Evolutionary conservation across 1,140 invertebrate genomes (phyloP), one percentile per base, ranked within the genome.

Genomic region (Pseudomyrmex sp.): DNA sequence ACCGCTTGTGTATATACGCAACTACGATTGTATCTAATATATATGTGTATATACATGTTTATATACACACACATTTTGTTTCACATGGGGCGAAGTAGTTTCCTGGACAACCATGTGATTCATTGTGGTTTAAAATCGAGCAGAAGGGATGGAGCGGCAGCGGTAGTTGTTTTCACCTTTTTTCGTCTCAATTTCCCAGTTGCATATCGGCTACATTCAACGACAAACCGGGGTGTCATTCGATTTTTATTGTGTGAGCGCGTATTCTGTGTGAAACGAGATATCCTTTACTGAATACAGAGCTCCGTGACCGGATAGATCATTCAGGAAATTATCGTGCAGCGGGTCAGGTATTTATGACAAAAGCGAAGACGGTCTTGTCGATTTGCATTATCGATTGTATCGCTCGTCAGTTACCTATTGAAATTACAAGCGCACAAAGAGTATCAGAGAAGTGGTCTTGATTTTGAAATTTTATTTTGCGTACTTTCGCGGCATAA

Each of bases 31-130:
- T 35, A 35, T 35, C 35, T 35, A 35, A 35, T 35, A 35, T 35
- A 35, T 35, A 35, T 35, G 5, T 35, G 5, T 35, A 7, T 7
- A 5, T 35, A 26, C 2, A 26, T 61, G 52, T 58, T 12, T 13
- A 54, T 13, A 46, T 15, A 10, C 62, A 3, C 54, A 23, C 44
- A 59, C 48, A 58, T 73, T 74, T 88, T 52, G 69, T 88, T 86
- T 75, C 59, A 26, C 23, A 74, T 15, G 13, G 54, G 68, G 59
- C 52, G 52, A 54, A 68, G 23, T 46, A 23, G 88, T 86, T 69
- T 20, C 87, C 88, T 26, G 58, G 87, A 74, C 35, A 86, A 88
- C 85, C 23, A 59, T 18, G n/a, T 89, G 88, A 89, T 79, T 88
- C 88, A 89, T 85, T 35, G 35, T 35, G 73, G 23, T 59, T 61